phyloP scores from a whole-genome alignment of 2,888 invertebrate species.

The Rhingia campestris region DNA sequence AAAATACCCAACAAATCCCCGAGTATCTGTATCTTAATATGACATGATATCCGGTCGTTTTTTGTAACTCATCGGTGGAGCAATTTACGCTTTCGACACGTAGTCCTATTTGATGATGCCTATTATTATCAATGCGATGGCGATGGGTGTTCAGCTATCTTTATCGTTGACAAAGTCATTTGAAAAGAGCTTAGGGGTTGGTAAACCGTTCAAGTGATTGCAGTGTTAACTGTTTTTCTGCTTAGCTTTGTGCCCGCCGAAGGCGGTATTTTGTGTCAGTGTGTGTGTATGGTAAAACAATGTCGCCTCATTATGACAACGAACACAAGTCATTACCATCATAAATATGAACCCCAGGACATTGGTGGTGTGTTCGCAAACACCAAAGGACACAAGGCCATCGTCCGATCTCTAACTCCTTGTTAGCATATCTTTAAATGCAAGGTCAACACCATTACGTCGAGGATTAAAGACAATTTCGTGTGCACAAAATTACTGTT shows the following conservation, averaged over 20 bases:
- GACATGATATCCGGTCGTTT: not conserved
- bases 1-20: not conserved
- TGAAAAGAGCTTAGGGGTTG: not conserved
- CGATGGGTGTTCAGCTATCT: not conserved
- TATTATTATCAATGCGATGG: not conserved
- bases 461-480: conserved; percentile 22
- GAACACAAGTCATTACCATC: not conserved
- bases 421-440: not conserved
- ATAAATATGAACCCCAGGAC: not conserved
- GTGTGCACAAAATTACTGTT: conserved; percentile 9
- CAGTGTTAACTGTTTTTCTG: conserved; percentile 1
- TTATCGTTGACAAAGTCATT: no score
- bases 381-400: not conserved
- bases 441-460: conserved; percentile 21
- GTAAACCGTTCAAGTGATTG: not conserved
- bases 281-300: not conserved
- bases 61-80: not conserved
- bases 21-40: no score
- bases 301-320: not conserved
- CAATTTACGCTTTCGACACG: not conserved
- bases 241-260: no score
- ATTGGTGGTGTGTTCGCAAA: no score
- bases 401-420: conserved; percentile 7
- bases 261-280: no score
- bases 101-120: conserved; percentile 1